Conservation (phyloP, 2,797 vertebrate genomes). For the Enteromius argenteus region DNA sequence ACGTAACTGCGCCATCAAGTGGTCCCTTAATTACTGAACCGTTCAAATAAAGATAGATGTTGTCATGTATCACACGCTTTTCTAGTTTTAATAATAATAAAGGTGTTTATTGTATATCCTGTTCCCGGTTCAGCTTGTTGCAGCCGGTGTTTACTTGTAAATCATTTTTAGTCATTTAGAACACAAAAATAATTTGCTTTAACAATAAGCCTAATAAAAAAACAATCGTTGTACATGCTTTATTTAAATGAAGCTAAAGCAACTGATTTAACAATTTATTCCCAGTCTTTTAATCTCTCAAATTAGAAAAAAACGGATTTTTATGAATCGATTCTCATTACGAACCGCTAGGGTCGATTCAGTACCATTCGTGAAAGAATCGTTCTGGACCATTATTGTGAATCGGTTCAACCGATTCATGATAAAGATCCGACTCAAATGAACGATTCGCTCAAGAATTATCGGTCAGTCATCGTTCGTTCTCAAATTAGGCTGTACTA, state of each 20-base stretch:
- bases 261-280: background rate
- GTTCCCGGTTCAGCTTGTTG: background rate
- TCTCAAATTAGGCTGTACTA: background rate
- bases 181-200: background rate
- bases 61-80: background rate
- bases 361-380: background rate
- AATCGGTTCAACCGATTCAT: background rate
- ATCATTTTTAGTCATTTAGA: background rate
- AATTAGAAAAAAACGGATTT: background rate
- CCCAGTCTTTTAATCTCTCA: background rate
- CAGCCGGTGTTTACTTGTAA: background rate
- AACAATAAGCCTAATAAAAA: background rate
- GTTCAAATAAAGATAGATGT: background rate
- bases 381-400: background rate
- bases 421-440: background rate
- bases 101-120: background rate
- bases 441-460: background rate
- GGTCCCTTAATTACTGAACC: background rate
- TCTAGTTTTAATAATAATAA: background rate
- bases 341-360: background rate
- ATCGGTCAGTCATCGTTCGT: background rate
- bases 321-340: background rate
- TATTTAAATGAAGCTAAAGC: background rate
- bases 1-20: background rate
- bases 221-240: background rate